Evolutionary conservation across 1,140 invertebrate genomes (phyloP), one percentile per base, ranked within the genome.

Genomic region (Leptinotarsa lineolata): DNA sequence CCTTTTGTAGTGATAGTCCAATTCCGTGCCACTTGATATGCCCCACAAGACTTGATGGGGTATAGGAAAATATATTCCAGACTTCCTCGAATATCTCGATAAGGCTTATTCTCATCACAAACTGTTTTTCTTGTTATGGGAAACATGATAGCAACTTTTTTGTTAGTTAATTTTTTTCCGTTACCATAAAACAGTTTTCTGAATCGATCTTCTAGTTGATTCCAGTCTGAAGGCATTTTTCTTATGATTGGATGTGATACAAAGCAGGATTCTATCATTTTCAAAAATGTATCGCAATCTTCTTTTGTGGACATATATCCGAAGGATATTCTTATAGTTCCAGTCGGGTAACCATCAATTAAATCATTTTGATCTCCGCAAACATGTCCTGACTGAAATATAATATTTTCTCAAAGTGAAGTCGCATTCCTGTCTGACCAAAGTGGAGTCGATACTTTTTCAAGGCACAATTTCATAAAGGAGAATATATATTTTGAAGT

Each of bases 1-100:
- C 96, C 96, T 79, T 89, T 91, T 0, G 81, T 75, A 22, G 89
- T 90, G 45, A 97, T 84, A 48, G 86, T 86, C 95, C 96, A 97
- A n/a, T 84, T 85, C 70, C 81, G 68, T 70, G 86, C 78, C 63
- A 94, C 86, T 83, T 91, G 88, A 76, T 92, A 93, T 46, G 91
- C 90, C 3, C 88, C 94, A 86, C 96, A 98, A 0, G 97, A 98
- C 86, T 99, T 99, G 2, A 99, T 89, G 2, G 97, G 97, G 86
- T 95, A 99, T 64, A 98, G 86, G 81, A 91, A 93, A 68, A 98
- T 91, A 81, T 91, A 86, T 20, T 87, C 82, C 60, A 90, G 16
- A 54, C 15, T 5, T n/a, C 48, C 48, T 18, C 48, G 2, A 2
- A n/a, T 18, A 39, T 39, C 30, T 39, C 30, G 30, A 39, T 39